Evolutionary conservation across 2,888 invertebrate species (phyloP).

Genomic region (Megamerina dolium): DNA sequence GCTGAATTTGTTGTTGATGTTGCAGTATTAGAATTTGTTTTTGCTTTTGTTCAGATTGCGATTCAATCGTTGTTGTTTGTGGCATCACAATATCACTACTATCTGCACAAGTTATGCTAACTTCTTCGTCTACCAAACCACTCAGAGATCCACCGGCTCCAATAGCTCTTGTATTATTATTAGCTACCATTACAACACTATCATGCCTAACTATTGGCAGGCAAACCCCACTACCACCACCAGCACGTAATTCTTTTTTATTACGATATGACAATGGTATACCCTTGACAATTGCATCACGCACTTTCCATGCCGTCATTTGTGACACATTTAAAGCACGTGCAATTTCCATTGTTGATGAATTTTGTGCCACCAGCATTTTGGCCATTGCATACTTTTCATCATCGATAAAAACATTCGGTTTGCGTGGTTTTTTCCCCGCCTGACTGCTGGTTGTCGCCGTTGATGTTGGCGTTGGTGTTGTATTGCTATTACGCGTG

Average conservation of each 20-base stretch:
- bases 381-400: slow-evolving; percentile 48
- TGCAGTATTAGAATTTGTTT: slow-evolving; percentile 23
- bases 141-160: slow-evolving; percentile 2
- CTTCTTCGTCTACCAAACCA: background rate
- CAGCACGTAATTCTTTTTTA: slow-evolving; percentile 30
- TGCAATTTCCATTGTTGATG: slow-evolving; percentile 48
- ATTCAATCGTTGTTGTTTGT: slow-evolving; percentile 8
- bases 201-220: slow-evolving; percentile 9
- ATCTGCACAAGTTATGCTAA: background rate
- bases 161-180: background rate
- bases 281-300: slow-evolving; percentile 47
- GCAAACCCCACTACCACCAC: slow-evolving; percentile 12
- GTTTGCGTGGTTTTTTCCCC: slow-evolving; percentile 47
- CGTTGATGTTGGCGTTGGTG: too few species aligned
- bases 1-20: slow-evolving; percentile 20
- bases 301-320: slow-evolving; percentile 49
- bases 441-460: too few species aligned
- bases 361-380: slow-evolving; percentile 42
- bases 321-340: slow-evolving; percentile 46
- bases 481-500: slow-evolving; percentile 13
- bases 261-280: slow-evolving; percentile 47
- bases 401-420: slow-evolving; percentile 47
- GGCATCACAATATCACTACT: background rate
- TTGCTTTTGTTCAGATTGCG: slow-evolving; percentile 19
- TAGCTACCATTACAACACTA: background rate